Evolutionary conservation across 2,797 vertebrate genomes (phyloP).

Genomic region (Sitta carolinensis): DNA sequence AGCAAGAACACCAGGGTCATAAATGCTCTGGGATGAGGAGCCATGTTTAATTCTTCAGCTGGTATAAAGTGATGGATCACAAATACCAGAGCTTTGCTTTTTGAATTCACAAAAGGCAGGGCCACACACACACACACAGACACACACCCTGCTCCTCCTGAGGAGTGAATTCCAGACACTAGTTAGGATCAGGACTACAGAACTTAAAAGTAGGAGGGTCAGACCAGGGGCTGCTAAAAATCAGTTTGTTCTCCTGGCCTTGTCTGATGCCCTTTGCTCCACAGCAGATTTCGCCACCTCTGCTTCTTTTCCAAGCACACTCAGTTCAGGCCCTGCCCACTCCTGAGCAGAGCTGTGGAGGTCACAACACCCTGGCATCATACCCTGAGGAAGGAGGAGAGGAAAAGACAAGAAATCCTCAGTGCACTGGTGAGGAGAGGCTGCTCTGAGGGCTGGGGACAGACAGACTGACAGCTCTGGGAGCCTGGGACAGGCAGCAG

Average conservation of each 20-base stretch:
- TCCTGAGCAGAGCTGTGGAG: not conserved
- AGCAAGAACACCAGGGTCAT: not conserved
- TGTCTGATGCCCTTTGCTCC: not conserved
- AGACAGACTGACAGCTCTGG: not conserved
- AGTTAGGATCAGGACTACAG: not conserved
- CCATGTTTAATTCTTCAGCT: not conserved
- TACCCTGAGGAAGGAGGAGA: not conserved
- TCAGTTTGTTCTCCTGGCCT: not conserved
- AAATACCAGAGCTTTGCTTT: not conserved
- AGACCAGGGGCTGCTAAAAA: not conserved
- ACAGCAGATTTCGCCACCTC: not conserved
- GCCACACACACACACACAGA: too few species aligned
- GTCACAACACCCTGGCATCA: not conserved
- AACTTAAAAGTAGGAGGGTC: not conserved
- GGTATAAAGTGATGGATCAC: not conserved
- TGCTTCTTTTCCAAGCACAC: not conserved
- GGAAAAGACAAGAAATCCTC: not conserved
- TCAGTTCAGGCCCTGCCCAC: not conserved
- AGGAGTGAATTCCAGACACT: not conserved
- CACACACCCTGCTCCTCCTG: not conserved
- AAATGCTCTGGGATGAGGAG: not conserved
- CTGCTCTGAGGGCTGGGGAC: not conserved
- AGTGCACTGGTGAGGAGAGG: not conserved
- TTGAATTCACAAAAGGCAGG: not conserved
- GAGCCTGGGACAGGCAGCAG: not conserved